A percentile compares a stretch with the other conserved stretches of the same genome.
These are phyloP conservation scores for Nipponia nippon DNA, from an alignment of 2,113 vertebrate genomes.

Conservation along the genomic window DNA sequence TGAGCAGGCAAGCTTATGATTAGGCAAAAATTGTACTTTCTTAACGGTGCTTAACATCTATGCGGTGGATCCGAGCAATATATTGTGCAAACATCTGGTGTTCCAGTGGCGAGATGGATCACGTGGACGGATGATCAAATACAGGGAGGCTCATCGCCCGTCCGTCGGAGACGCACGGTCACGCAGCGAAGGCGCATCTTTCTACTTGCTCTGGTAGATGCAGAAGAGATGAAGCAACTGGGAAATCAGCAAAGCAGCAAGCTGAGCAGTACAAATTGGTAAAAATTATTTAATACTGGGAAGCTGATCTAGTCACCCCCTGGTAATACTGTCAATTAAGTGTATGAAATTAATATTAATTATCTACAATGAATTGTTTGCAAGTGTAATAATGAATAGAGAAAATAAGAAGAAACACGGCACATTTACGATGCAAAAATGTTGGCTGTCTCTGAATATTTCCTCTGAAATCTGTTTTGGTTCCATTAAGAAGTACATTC, in stretches of 20 bases:
- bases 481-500: neutral
- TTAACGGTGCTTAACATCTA: neutral
- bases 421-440: neutral
- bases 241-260: conserved; percentile 60
- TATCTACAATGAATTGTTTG: conserved; percentile 40
- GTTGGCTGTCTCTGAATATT: neutral
- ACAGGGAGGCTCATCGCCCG: neutral
- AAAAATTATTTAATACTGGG: conserved; percentile 62
- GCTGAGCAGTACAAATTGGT: conserved; percentile 45
- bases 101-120: neutral
- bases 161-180: neutral
- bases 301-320: neutral
- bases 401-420: neutral
- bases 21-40: neutral
- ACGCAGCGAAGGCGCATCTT: neutral
- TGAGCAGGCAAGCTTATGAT: neutral
- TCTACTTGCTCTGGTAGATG: neutral
- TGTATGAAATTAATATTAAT: conserved; percentile 63
- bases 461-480: conserved; percentile 24
- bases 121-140: neutral
- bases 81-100: neutral
- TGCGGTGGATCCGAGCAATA: neutral
- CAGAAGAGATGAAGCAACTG: conserved; percentile 48
- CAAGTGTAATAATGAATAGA: neutral
- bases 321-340: conserved; percentile 58